A percentile compares a stretch with the other conserved stretches of the same genome.
phyloP scores from a whole-genome alignment of 2,113 vertebrate genomes.

The Channa argus region DNA sequence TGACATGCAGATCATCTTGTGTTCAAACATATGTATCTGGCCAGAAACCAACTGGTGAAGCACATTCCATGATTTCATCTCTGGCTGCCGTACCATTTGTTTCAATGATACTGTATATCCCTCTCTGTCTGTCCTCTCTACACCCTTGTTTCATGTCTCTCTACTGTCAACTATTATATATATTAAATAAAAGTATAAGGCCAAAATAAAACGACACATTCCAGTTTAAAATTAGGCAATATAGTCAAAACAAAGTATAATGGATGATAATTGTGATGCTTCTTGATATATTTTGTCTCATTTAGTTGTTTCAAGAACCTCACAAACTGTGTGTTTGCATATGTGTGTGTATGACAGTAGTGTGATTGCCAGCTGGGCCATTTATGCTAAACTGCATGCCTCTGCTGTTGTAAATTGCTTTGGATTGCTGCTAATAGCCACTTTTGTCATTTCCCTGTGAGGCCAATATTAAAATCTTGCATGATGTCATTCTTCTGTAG shows the following conservation, averaged over 20 bases:
- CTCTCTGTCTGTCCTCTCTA: no score
- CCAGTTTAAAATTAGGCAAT: no score
- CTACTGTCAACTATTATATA: no score
- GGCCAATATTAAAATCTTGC: slow-evolving; percentile 43
- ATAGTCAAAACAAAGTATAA: neutral
- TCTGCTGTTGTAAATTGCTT: slow-evolving; percentile 46
- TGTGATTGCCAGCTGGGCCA: slow-evolving; percentile 47
- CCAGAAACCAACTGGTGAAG: no score
- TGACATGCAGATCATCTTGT: neutral
- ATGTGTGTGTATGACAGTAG: neutral
- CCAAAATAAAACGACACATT: no score
- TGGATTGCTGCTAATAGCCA: slow-evolving; percentile 55
- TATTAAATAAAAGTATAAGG: no score
- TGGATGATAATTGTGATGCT: neutral
- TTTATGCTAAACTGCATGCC: slow-evolving; percentile 44
- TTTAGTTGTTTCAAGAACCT: neutral
- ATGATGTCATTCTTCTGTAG: slow-evolving; percentile 49
- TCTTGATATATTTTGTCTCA: neutral
- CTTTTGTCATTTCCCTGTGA: slow-evolving; percentile 45
- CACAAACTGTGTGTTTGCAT: neutral
- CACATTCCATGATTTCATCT: no score
- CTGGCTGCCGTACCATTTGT: no score
- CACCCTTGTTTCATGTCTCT: no score
- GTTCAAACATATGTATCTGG: no score
- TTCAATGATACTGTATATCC: no score